Percentiles rank a stretch among this genome's conserved stretches.
Evolutionary conservation across 1,140 invertebrate species (phyloP).

Genomic region (Hesperophylax magnus): DNA sequence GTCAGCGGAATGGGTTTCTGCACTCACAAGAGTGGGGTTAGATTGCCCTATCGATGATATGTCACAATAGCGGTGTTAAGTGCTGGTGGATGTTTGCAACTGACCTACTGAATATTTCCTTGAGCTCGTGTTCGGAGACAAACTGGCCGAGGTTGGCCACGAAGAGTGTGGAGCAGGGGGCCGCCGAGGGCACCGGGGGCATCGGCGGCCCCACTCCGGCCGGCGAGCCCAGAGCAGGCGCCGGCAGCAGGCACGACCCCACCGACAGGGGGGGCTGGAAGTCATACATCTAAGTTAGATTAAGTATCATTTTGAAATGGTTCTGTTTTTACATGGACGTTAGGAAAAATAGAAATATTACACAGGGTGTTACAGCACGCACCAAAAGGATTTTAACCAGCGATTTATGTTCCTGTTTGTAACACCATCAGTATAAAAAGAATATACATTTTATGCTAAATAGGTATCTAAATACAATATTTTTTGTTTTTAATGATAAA

Average conservation of each 20-base stretch:
- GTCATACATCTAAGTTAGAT: background rate
- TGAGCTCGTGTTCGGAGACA: slow-evolving; percentile 96
- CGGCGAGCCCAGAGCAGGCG: slow-evolving; percentile 87
- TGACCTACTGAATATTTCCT: slow-evolving; percentile 97
- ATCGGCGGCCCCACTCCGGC: slow-evolving; percentile 86
- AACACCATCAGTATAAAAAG: too few relatives aligned
- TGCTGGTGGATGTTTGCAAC: slow-evolving; percentile 48
- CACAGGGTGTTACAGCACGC: too few relatives aligned
- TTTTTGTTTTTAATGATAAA: too few relatives aligned
- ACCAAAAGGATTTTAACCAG: too few relatives aligned
- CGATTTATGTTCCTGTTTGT: too few relatives aligned
- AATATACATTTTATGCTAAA: too few relatives aligned
- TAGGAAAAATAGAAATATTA: background rate
- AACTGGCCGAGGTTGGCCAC: slow-evolving; percentile 97
- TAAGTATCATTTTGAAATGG: too few relatives aligned
- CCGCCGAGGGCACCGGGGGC: slow-evolving; percentile 80
- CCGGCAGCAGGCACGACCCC: slow-evolving; percentile 84
- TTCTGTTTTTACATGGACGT: background rate
- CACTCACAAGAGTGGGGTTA: background rate
- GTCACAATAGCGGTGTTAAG: slow-evolving; percentile 24
- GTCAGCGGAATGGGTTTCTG: too few relatives aligned
- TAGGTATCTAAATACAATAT: too few relatives aligned
- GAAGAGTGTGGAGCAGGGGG: slow-evolving; percentile 97
- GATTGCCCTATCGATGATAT: slow-evolving; percentile 22
- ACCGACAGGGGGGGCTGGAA: slow-evolving; percentile 82